A percentile compares a stretch with the other conserved stretches of the same genome.
Conservation (phyloP, 1,140 invertebrate genomes). For the Hypothenemus hampei region DNA sequence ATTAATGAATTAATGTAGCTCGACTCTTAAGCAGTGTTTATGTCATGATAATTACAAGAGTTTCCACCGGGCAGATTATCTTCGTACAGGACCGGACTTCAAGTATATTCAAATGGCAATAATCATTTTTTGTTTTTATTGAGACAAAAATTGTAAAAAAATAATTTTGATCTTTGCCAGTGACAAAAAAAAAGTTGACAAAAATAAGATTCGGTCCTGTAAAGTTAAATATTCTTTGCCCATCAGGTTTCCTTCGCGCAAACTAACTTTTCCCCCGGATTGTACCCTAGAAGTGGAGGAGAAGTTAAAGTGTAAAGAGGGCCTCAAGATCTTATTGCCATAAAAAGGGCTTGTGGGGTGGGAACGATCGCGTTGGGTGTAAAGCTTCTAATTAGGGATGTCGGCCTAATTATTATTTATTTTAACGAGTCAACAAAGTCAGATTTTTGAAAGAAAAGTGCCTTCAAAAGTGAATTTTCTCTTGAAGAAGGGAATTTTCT, state of each 20-base stretch:
- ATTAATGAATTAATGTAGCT: slow-evolving; percentile 48
- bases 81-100: slow-evolving; percentile 9
- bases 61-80: slow-evolving; percentile 41
- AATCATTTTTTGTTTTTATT: too few relatives aligned
- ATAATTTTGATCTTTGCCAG: too few relatives aligned
- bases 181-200: too few relatives aligned
- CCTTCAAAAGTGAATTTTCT: too few relatives aligned
- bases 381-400: slow-evolving; percentile 38
- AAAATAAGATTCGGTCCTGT: too few relatives aligned
- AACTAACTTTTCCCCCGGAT: slow-evolving; percentile 28
- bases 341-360: too few relatives aligned
- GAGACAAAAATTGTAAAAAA: too few relatives aligned
- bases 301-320: slow-evolving; percentile 39
- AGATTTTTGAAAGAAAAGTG: too few relatives aligned
- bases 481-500: too few relatives aligned
- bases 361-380: slow-evolving; percentile 19
- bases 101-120: too few relatives aligned
- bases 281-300: slow-evolving; percentile 36
- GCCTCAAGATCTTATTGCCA: slow-evolving; percentile 33
- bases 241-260: slow-evolving; percentile 3
- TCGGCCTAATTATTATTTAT: slow-evolving; percentile 39
- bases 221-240: too few relatives aligned
- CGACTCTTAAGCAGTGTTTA: slow-evolving; percentile 47
- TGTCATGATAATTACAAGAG: slow-evolving; percentile 46
- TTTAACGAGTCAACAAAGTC: too few relatives aligned